A percentile compares a stretch with the other conserved stretches of the same genome.
Evolutionary conservation across 1,140 invertebrate genomes (phyloP).

Genomic region (Drosophila subpulchrella): DNA sequence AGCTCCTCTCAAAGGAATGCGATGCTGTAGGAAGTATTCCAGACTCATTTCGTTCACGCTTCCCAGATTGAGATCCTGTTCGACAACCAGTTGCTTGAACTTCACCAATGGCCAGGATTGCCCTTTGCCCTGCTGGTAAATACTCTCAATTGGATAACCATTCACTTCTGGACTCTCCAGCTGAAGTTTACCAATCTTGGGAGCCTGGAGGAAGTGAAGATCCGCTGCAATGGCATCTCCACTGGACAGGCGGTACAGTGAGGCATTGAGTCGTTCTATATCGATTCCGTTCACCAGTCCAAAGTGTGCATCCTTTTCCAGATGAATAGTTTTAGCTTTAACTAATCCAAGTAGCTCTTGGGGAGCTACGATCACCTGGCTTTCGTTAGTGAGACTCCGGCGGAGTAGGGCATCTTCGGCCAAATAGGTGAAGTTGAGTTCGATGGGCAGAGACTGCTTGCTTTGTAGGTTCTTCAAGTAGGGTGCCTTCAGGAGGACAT

Average conservation of each 20-base stretch:
- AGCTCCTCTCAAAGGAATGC: slow-evolving; percentile 46
- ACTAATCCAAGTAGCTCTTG: slow-evolving; percentile 22
- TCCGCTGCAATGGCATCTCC: slow-evolving; percentile 46
- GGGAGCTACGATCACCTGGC: slow-evolving; percentile 26
- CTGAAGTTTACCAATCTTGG: slow-evolving; percentile 18
- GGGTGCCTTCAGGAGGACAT: slow-evolving; percentile 48
- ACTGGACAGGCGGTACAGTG: slow-evolving; percentile 65
- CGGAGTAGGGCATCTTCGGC: slow-evolving; percentile 58
- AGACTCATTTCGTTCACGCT: slow-evolving; percentile 65
- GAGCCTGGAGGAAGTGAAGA: slow-evolving; percentile 46
- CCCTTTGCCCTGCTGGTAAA: slow-evolving; percentile 33
- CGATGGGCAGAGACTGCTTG: slow-evolving; percentile 12
- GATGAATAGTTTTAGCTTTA: neutral
- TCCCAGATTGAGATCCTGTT: slow-evolving; percentile 32
- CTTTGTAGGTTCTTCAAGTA: slow-evolving; percentile 26
- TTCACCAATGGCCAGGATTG: slow-evolving; percentile 39
- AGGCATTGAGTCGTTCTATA: slow-evolving; percentile 59
- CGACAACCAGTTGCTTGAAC: slow-evolving; percentile 28
- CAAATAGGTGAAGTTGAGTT: slow-evolving; percentile 54
- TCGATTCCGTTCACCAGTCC: slow-evolving; percentile 61
- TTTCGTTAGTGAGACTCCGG: neutral
- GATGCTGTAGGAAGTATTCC: slow-evolving; percentile 63
- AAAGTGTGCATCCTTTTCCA: slow-evolving; percentile 33
- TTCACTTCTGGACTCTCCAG: slow-evolving; percentile 51
- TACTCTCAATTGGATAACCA: slow-evolving; percentile 8